These are phyloP conservation scores for Marmota flaviventris DNA, from an alignment of 2,113 vertebrate species.

Conservation along the genomic window DNA sequence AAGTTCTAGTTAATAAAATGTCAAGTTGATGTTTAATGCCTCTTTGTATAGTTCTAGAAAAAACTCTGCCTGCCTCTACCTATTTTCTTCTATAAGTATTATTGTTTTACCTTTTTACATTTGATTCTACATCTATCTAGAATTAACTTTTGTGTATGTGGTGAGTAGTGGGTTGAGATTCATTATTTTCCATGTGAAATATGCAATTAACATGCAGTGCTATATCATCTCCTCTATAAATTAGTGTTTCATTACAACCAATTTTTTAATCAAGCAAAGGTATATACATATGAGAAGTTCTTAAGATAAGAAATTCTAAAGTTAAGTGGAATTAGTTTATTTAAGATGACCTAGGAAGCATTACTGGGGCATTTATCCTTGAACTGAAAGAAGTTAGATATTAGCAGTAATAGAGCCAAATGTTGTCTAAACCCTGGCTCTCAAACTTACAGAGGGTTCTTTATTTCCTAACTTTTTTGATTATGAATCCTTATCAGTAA, in stretches of 20 bases:
- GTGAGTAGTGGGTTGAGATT: background rate
- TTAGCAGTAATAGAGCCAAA: background rate
- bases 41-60: background rate
- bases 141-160: background rate
- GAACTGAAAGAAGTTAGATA: background rate
- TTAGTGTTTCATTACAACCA: background rate
- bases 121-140: background rate
- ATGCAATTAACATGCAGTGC: background rate
- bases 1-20: background rate
- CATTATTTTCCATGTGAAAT: background rate
- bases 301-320: conserved; percentile 21
- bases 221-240: background rate
- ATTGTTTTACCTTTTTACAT: background rate
- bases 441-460: background rate
- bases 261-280: background rate
- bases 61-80: background rate
- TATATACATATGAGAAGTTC: background rate
- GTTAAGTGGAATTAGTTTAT: conserved; percentile 34
- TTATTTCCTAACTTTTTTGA: background rate
- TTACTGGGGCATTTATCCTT: background rate
- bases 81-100: conserved; percentile 8
- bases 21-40: background rate
- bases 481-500: conserved; percentile 14
- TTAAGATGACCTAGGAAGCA: background rate
- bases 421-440: background rate